A percentile compares a stretch with the other conserved stretches of the same genome.
Conservation (phyloP, 2,888 invertebrate genomes). For the Ophion obscuratus region DNA sequence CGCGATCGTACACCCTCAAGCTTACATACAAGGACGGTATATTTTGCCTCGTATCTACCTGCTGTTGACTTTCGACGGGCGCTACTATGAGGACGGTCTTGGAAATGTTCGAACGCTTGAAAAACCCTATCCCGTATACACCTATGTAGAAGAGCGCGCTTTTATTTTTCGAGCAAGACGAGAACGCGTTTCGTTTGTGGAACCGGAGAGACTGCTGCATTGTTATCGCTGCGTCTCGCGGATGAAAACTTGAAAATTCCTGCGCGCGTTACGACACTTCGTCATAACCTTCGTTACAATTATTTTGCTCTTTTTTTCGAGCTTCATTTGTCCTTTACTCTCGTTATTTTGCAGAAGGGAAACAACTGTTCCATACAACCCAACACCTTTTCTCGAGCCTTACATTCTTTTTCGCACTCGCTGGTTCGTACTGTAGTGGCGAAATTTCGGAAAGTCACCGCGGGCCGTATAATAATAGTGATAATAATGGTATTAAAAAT, state of each 20-base stretch:
- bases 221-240: conserved; percentile 16
- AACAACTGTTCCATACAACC: background rate
- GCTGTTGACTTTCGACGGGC: too few relatives aligned
- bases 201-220: conserved; percentile 28
- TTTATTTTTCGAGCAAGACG: background rate
- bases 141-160: too few relatives aligned
- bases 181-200: conserved; percentile 4
- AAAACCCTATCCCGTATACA: too few relatives aligned
- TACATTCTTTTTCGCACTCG: background rate
- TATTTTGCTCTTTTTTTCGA: background rate
- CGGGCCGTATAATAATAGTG: too few relatives aligned
- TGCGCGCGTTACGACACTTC: background rate
- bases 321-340: background rate
- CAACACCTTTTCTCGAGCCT: background rate
- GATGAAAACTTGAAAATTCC: conserved; percentile 34
- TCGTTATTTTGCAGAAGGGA: conserved; percentile 10
- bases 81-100: too few relatives aligned
- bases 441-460: too few relatives aligned
- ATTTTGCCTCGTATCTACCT: background rate
- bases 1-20: background rate
- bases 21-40: background rate
- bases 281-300: conserved; percentile 5
- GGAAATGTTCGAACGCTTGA: too few relatives aligned
- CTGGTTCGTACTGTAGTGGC: background rate
- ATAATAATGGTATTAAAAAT: too few relatives aligned